Base-by-base conservation (phyloP, 2,888 invertebrate genomes). In the Cosmia pyralina region DNA sequence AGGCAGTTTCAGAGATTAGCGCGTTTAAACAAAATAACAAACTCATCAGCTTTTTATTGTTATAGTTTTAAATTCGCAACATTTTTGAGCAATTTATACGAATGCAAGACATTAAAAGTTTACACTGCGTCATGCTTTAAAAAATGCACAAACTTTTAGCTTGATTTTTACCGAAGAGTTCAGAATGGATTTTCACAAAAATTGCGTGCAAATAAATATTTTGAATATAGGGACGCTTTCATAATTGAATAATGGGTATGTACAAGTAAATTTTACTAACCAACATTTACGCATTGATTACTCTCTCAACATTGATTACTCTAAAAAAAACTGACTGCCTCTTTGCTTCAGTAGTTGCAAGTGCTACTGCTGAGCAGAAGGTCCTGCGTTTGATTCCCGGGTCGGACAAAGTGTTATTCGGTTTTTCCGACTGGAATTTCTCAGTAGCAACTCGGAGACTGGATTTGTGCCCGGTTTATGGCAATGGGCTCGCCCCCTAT, bases 111-210 rank as follows among this genome's bases (percentile, higher is more conserved):
- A 67, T 44, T 28, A 55, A 77, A 72, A 3, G 72, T n/a, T 80
- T 72, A 75, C 19, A 53, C 15, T 34, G 60, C 50, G 52, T 41
- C 17, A 41, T 53, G 52, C 8, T 74, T 60, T 60, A n/a, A 55
- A 78, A 79, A 60, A 46, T 38, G 41, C 38, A 76, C n/a, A 28
- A 22, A 13, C 38, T 77, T 76, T 53, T 44, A 44, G n/a, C 66
- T 13, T 38, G 41, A 11, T 7, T 48, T 73, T 59, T n/a, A 41
- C 48, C 10, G 4, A 17, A 22, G 4, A 5, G 15, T 48, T 46
- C 28, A 41, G 19, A 52, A 44, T 41, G 52, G 11, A 52, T 58
- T 63, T 15, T 44, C 17, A 50, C 17, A 44, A 22, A 60, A 57
- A 28, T 38, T 50, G 11, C 13, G 7, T 7, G 46, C 4, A 41